These are phyloP conservation scores for Lemur catta DNA, from an alignment of 2,797 vertebrate species.

Conservation along the genomic window DNA sequence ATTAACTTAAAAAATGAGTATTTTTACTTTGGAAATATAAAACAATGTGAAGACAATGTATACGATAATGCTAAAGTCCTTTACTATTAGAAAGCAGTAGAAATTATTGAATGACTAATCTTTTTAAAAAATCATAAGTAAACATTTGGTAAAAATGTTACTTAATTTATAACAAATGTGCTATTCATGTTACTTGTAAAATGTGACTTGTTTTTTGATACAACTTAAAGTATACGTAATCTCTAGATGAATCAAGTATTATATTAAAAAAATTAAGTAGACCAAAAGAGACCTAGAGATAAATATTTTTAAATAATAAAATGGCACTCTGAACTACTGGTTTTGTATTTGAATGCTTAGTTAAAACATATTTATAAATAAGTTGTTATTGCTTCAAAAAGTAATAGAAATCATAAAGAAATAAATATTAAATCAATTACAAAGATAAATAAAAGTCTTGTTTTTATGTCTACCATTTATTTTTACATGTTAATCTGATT, in stretches of 20 bases:
- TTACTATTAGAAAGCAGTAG: neutral
- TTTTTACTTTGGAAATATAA: neutral
- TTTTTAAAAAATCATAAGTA: neutral
- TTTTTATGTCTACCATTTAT: neutral
- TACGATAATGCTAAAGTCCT: neutral
- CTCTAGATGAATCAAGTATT: neutral
- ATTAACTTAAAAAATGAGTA: neutral
- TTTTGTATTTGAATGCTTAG: neutral
- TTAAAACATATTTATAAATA: neutral
- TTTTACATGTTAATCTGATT: neutral
- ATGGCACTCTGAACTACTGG: neutral
- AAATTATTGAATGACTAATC: neutral
- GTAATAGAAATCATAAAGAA: neutral
- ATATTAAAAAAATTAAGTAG: neutral
- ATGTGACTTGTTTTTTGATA: neutral
- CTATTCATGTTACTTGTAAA: neutral
- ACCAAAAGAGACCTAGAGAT: neutral
- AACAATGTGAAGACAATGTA: neutral
- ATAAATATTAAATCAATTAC: neutral
- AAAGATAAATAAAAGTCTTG: neutral
- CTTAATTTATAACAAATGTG: neutral
- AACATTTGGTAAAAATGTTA: neutral
- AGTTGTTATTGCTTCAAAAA: neutral
- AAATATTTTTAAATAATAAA: neutral
- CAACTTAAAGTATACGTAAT: neutral